A percentile compares a stretch with the other conserved stretches of the same genome.
Evolutionary conservation across 1,140 invertebrate species (phyloP).

Genomic region (Triops longicaudatus): DNA sequence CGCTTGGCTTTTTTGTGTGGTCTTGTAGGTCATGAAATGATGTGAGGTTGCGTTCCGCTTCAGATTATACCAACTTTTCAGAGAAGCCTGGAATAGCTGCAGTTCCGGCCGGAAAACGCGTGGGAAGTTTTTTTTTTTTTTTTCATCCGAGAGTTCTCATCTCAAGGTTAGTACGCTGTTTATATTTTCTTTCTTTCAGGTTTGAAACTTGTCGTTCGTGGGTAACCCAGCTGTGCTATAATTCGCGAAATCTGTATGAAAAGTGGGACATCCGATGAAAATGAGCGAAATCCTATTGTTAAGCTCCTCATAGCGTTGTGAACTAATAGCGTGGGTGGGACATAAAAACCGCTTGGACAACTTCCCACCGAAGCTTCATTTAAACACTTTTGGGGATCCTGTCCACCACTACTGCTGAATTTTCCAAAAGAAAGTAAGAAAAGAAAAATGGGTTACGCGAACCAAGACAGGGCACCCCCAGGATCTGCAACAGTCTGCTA

Average conservation of each 20-base stretch:
- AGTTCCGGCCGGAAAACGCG: constrained; percentile 13
- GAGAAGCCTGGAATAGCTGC: not conserved
- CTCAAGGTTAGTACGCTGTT: not conserved
- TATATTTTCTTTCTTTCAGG: not conserved
- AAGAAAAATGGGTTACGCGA: not conserved
- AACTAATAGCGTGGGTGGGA: not conserved
- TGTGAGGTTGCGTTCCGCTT: not conserved
- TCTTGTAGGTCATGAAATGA: not conserved
- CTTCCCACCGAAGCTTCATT: not conserved
- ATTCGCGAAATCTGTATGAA: not conserved
- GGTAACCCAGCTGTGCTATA: not conserved
- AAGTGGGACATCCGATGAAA: not conserved
- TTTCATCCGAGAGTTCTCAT: not conserved
- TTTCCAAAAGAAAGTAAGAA: too few species aligned
- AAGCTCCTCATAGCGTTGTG: not conserved
- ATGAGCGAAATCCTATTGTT: not conserved
- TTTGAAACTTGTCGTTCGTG: not conserved
- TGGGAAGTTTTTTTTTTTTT: not conserved
- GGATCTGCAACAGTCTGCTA: not conserved
- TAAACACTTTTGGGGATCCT: not conserved
- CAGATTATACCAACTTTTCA: not conserved
- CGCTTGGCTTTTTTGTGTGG: not conserved
- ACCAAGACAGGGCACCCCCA: not conserved
- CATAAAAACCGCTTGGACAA: not conserved
- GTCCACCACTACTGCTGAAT: not conserved